Conservation (phyloP, 1,140 invertebrate species). For the Cherax quadricarinatus region DNA sequence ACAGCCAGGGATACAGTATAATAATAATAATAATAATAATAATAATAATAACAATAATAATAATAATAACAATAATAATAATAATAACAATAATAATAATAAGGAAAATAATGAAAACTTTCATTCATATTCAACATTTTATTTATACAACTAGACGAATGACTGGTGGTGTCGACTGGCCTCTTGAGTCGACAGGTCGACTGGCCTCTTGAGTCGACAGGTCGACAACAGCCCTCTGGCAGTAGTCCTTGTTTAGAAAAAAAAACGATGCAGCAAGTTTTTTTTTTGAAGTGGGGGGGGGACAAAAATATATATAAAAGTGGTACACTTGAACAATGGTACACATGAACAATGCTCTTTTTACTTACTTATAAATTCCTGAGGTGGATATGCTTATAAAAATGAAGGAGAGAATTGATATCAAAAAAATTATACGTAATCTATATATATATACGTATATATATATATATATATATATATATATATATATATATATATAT, state of each 20-base stretch:
- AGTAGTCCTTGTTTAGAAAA: neutral
- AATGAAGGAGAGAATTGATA: neutral
- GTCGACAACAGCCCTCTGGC: neutral
- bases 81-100: too few species aligned
- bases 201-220: neutral
- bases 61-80: too few species aligned
- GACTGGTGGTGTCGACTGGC: neutral
- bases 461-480: neutral
- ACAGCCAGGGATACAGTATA: too few species aligned
- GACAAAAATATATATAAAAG: neutral
- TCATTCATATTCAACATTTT: neutral
- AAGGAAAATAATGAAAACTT: neutral
- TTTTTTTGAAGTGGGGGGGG: neutral
- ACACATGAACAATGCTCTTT: neutral
- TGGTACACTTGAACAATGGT: neutral
- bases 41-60: too few species aligned
- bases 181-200: neutral
- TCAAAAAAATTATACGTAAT: neutral
- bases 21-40: too few species aligned
- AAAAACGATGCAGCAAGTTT: too few species aligned
- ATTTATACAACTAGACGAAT: conserved; percentile 2
- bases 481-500: too few species aligned
- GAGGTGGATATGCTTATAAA: conserved; percentile 6
- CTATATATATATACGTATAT: neutral
- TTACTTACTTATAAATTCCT: conserved; percentile 9